These are phyloP conservation scores for Tinea pellionella DNA, from an alignment of 2,888 invertebrate genomes.

Conservation along the genomic window DNA sequence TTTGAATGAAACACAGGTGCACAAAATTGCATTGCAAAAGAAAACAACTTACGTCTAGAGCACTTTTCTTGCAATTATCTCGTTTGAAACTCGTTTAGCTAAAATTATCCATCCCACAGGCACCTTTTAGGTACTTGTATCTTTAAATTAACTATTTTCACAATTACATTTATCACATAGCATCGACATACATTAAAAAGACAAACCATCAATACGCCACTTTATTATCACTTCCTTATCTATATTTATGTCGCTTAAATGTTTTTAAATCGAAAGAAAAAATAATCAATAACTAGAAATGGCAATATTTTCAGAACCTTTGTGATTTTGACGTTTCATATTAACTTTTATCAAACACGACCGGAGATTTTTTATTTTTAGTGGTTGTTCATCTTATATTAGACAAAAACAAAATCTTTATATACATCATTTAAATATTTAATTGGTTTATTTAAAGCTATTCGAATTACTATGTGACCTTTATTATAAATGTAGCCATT, in stretches of 20 bases:
- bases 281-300: neutral
- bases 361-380: no score
- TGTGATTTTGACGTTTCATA: neutral
- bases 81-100: neutral
- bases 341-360: neutral
- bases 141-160: neutral
- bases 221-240: neutral
- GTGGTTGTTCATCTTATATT: no score
- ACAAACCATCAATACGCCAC: neutral
- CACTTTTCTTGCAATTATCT: neutral
- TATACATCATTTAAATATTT: no score
- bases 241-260: neutral
- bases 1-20: slow-evolving; percentile 20
- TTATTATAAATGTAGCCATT: no score
- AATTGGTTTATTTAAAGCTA: no score
- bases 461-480: no score
- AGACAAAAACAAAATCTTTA: no score
- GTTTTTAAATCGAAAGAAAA: neutral
- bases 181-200: neutral
- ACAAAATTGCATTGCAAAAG: slow-evolving; percentile 16
- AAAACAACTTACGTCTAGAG: slow-evolving; percentile 42
- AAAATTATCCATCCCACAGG: neutral
- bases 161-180: neutral
- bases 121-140: neutral
- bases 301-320: neutral